Evolutionary conservation across 2,888 invertebrate genomes (phyloP), one percentile per base, ranked within the genome.

Genomic region (Dicranocentrus wangi): DNA sequence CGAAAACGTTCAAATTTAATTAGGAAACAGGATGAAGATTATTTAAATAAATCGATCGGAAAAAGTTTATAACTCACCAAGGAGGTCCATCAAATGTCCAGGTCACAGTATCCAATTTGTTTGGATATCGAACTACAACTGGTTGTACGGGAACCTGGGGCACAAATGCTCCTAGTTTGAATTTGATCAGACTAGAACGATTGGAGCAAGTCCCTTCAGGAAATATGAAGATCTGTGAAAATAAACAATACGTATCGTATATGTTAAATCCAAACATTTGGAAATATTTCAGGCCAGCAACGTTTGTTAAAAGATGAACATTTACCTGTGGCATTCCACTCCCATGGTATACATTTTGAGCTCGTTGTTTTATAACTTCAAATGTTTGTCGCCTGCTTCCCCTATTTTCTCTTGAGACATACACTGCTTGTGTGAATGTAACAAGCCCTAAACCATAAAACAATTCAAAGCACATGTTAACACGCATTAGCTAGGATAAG

Each of bases 191-290:
- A 88, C 96, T 96, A 0, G 94, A 93, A 27, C 97, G 92, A 90
- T 98, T 98, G 32, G 98, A 97, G 89, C 97, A 98, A 0, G 98
- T 98, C 63, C 98, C 98, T 89, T 98, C 98, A 0, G 98, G 96
- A 89, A 98, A 98, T 87, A 98, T 96, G 81, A 97, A 91, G 69
- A 98, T 93, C 91, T 96, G 96, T 0, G 97, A 21, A 53, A 53
- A 53, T 21, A 51, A 51, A n/a, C 8, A 5, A 51, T 17, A 51
- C 7, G 39, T 8, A 39, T 8, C 13, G 39, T 39, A 8, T 7
- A 39, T 13, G 39, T 13, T 39, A 13, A 8, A 39, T 13, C 8
- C 13, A 39, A 7, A 39, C 7, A 39, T 39, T 8, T 13, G 7
- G 7, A 8, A 7, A 39, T 13, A 39, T 39, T 13, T 8, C 13